A percentile compares a stretch with the other conserved stretches of the same genome.
These are phyloP conservation scores for Acrocephalus arundinaceus DNA, from an alignment of 2,113 vertebrate genomes.

Conservation along the genomic window DNA sequence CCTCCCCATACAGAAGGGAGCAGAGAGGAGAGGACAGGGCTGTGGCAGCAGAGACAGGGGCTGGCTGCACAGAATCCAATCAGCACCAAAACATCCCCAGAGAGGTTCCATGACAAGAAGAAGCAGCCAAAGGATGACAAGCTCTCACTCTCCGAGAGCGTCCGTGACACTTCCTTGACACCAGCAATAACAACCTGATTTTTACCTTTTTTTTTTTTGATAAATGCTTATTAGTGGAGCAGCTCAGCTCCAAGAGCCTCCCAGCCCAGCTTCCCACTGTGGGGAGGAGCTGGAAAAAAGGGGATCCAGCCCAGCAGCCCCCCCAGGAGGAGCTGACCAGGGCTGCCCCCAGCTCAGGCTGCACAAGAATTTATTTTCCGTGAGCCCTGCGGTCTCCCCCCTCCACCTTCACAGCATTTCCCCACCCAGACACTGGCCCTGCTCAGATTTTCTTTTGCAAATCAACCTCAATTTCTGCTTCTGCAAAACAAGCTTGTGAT, in stretches of 20 bases:
- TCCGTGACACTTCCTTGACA: accelerated
- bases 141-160: not conserved
- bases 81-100: not conserved
- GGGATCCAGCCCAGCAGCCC: not conserved
- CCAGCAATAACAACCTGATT: not conserved
- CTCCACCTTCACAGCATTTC: not conserved
- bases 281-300: not conserved
- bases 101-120: not conserved
- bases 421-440: not conserved
- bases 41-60: not conserved
- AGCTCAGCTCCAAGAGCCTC: not conserved
- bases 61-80: not conserved
- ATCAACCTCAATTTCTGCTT: slow-evolving; percentile 24
- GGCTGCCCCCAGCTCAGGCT: not conserved
- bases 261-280: not conserved
- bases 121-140: not conserved
- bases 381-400: not conserved
- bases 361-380: not conserved
- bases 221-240: not conserved
- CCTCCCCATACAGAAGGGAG: not conserved
- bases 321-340: not conserved
- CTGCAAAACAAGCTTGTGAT: slow-evolving; percentile 19
- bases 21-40: not conserved
- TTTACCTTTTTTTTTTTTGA: not conserved
- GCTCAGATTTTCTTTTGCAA: slow-evolving; percentile 8